Percentiles rank a stretch among this genome's conserved stretches.
Conservation (phyloP, 2,113 vertebrate genomes). For the Circaetus cinerascens region DNA sequence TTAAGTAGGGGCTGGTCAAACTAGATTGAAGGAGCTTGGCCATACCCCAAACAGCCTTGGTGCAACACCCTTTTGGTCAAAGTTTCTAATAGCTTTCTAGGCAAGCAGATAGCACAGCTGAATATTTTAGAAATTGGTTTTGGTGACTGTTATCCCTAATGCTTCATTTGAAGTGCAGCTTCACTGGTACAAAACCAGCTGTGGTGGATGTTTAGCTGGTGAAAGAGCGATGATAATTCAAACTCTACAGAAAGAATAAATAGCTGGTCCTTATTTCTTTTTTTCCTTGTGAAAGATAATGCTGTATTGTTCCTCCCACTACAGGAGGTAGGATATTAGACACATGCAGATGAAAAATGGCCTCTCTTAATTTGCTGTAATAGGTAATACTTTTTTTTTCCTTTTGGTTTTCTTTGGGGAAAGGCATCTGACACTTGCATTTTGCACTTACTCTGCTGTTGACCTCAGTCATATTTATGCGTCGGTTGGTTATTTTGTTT, state of each 20-base stretch:
- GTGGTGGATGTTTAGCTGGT: neutral
- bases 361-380: neutral
- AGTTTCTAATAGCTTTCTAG: neutral
- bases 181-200: neutral
- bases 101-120: neutral
- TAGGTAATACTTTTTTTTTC: neutral
- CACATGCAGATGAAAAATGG: neutral
- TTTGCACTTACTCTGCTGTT: neutral
- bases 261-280: neutral
- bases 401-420: neutral
- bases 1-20: neutral
- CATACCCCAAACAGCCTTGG: neutral
- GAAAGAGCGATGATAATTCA: neutral
- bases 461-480: neutral
- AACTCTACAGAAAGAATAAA: neutral
- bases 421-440: neutral
- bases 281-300: neutral
- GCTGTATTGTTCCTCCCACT: neutral
- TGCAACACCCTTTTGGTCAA: neutral
- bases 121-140: neutral
- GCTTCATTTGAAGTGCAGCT: neutral
- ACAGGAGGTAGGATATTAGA: neutral
- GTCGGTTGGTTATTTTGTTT: neutral
- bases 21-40: neutral
- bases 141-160: neutral